Percentiles rank a stretch among this genome's conserved stretches.
These are phyloP conservation scores for Momotus momota DNA, from an alignment of 2,797 vertebrate species.

Conservation along the genomic window DNA sequence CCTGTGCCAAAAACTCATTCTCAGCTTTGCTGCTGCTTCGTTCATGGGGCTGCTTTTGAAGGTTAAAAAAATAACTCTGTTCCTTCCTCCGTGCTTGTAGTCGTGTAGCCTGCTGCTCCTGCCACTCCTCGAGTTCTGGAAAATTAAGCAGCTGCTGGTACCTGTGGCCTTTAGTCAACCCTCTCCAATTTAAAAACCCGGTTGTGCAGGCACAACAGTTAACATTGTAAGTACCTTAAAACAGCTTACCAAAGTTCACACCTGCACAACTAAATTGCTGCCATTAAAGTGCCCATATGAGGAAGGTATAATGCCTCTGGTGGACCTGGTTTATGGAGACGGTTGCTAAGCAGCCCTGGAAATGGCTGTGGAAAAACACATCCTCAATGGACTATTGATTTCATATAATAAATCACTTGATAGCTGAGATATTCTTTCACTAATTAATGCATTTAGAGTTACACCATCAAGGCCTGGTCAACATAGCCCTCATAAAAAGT, in stretches of 20 bases:
- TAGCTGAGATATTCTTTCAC: constrained; percentile 4
- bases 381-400: constrained; percentile 35
- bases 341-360: constrained; percentile 45
- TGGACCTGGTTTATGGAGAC: background rate
- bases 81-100: background rate
- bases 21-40: background rate
- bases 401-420: constrained; percentile 9
- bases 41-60: background rate
- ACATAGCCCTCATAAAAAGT: background rate
- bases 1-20: background rate
- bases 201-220: background rate
- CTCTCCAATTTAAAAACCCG: background rate
- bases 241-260: constrained; percentile 6
- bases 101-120: background rate
- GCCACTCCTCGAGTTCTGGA: background rate
- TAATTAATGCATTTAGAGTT: constrained; percentile 34
- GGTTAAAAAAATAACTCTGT: background rate
- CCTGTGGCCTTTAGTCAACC: background rate
- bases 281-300: constrained; percentile 4
- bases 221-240: background rate
- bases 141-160: fast-evolving
- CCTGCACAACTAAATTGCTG: constrained; percentile 23
- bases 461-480: background rate
- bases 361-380: constrained; percentile 33
- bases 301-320: background rate